A percentile compares a stretch with the other conserved stretches of the same genome.
Conservation (phyloP, 2,113 vertebrate genomes). For the Athene cunicularia region DNA sequence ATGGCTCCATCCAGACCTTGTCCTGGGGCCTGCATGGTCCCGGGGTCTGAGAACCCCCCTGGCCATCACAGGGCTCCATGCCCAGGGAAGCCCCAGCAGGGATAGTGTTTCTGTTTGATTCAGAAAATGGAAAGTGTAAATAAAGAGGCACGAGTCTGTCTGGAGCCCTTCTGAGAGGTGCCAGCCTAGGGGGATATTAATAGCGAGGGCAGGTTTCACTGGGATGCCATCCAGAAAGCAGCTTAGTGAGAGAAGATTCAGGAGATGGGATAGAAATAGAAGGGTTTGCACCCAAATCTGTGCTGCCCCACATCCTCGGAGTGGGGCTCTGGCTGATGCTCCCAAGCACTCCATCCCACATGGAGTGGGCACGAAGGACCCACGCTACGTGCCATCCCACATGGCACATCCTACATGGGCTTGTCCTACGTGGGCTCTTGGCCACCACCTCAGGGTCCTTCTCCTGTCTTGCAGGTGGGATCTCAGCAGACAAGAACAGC, state of each 20-base stretch:
- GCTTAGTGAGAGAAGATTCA: not conserved
- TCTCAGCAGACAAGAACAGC: not conserved
- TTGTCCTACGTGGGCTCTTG: not conserved
- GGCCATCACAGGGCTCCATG: accelerated
- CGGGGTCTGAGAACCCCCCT: not conserved
- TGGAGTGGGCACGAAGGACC: not conserved
- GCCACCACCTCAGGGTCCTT: not conserved
- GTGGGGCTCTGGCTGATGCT: not conserved
- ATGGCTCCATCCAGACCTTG: not conserved
- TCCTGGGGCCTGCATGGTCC: accelerated
- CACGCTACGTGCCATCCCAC: accelerated
- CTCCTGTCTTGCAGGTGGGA: slow-evolving; percentile 40
- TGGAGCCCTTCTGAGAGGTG: not conserved
- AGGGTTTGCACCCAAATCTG: not conserved
- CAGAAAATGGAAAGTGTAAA: not conserved
- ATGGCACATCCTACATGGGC: not conserved
- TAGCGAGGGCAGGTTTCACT: not conserved
- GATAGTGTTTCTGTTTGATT: not conserved
- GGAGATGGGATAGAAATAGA: not conserved
- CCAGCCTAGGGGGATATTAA: accelerated
- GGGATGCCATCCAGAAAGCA: not conserved
- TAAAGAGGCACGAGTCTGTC: not conserved
- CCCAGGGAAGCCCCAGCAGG: not conserved
- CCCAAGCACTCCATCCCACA: not conserved
- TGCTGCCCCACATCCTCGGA: accelerated